A percentile compares a stretch with the other conserved stretches of the same genome.
Evolutionary conservation across 2,113 vertebrate genomes (phyloP).

Genomic region (Camarhynchus parvulus): DNA sequence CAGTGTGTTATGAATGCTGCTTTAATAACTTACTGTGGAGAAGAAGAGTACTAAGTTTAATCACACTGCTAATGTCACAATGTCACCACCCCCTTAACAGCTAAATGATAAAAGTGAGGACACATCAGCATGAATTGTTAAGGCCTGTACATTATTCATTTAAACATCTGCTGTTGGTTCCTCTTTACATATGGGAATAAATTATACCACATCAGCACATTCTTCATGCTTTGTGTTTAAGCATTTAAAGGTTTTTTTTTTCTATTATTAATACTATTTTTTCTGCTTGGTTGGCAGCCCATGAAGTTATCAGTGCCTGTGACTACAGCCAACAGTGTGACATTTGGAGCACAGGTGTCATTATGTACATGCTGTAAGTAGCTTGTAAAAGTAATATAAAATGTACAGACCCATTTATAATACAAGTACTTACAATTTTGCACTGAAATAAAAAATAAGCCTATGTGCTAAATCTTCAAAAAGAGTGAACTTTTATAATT

Average conservation of each 20-base stretch:
- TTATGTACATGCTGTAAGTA: conserved; percentile 94
- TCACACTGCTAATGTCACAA: conserved; percentile 2
- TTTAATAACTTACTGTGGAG: conserved; percentile 45
- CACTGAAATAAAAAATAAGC: conserved; percentile 14
- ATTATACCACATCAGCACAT: conserved; percentile 76
- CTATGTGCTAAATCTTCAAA: not conserved
- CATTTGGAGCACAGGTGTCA: conserved; percentile 90
- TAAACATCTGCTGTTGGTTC: conserved; percentile 77
- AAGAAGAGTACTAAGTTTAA: conserved; percentile 44
- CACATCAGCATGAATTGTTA: conserved; percentile 68
- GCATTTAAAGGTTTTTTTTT: conserved; percentile 74
- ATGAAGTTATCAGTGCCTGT: conserved; percentile 87
- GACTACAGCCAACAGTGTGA: conserved; percentile 90
- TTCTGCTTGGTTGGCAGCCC: conserved; percentile 84
- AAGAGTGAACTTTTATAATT: not conserved
- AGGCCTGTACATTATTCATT: conserved; percentile 81
- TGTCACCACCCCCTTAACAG: conserved; percentile 38
- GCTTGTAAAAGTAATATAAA: conserved; percentile 68
- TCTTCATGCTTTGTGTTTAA: conserved; percentile 75
- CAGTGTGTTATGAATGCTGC: conserved; percentile 30
- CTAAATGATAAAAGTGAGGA: conserved; percentile 64
- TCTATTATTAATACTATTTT: conserved; percentile 80
- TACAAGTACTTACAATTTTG: conserved; percentile 36
- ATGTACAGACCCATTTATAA: conserved; percentile 39
- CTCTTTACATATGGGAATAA: conserved; percentile 73